phyloP scores from a whole-genome alignment of 2,888 invertebrate species.

The Ectemnius cavifrons region DNA sequence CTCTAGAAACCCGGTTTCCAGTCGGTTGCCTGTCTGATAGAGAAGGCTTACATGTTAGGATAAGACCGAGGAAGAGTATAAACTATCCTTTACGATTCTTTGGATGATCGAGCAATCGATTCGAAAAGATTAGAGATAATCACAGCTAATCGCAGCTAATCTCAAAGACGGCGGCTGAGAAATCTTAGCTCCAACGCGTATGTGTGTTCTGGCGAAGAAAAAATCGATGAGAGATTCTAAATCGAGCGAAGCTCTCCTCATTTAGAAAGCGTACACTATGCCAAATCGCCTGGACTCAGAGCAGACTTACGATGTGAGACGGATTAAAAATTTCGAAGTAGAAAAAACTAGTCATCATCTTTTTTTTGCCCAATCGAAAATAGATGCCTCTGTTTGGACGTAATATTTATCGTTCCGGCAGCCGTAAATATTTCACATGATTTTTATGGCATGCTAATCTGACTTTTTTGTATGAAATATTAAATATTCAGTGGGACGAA shows the following conservation, averaged over 20 bases:
- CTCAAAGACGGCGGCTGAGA: no score
- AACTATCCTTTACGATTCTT: neutral
- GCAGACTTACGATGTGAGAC: no score
- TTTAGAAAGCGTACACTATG: slow-evolving; percentile 5
- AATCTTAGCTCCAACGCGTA: neutral
- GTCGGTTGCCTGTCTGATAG: slow-evolving; percentile 21
- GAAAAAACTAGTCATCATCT: no score
- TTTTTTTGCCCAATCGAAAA: no score
- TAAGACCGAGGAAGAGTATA: no score
- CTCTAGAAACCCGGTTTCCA: slow-evolving; percentile 45
- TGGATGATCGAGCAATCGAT: slow-evolving; percentile 5
- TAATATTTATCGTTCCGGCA: no score
- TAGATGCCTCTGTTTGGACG: no score
- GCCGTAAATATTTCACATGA: no score
- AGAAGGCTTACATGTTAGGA: neutral
- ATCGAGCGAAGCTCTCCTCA: neutral
- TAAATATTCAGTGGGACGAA: no score
- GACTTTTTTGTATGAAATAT: no score
- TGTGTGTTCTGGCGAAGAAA: neutral
- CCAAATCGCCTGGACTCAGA: neutral
- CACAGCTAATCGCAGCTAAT: neutral
- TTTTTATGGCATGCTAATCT: no score
- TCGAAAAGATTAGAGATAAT: neutral
- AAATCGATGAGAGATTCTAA: neutral
- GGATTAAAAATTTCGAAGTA: no score